Evolutionary conservation across 2,113 vertebrate species (phyloP).

Genomic region (Talpa occidentalis): DNA sequence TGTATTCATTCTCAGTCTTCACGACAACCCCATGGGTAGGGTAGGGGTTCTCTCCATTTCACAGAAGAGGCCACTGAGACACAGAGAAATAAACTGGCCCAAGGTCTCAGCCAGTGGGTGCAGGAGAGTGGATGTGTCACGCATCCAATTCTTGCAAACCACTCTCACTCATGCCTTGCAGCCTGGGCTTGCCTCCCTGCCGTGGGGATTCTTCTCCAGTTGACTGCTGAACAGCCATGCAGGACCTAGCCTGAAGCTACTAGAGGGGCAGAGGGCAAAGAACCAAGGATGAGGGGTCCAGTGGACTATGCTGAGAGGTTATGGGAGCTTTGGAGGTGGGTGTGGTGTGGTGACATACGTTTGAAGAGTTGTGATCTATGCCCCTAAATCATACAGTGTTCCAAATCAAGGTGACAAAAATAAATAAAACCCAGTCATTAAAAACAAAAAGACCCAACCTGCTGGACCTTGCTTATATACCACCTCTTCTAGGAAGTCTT

Average conservation of each 20-base stretch:
- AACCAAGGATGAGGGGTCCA: too few species aligned
- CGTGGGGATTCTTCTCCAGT: neutral
- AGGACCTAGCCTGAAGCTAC: too few species aligned
- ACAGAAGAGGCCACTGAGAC: neutral
- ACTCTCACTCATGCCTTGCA: accelerated
- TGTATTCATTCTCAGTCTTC: neutral
- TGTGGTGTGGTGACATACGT: too few species aligned
- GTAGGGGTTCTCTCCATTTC: neutral
- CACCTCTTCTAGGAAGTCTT: neutral
- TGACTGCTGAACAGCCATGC: too few species aligned
- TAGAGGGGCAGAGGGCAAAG: too few species aligned
- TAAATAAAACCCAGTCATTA: too few species aligned
- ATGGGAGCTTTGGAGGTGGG: too few species aligned
- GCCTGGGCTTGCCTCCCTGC: neutral
- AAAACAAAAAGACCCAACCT: neutral
- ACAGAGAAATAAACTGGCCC: neutral
- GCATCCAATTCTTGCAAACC: neutral
- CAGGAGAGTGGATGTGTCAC: neutral
- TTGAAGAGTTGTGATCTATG: too few species aligned
- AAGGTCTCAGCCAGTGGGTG: neutral
- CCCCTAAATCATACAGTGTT: too few species aligned
- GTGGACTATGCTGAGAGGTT: too few species aligned
- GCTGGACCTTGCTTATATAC: neutral
- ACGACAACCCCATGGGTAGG: neutral
- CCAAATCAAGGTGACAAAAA: too few species aligned